Base-by-base conservation (phyloP, 2,888 invertebrate genomes). In the Tetranychus truncatus region DNA sequence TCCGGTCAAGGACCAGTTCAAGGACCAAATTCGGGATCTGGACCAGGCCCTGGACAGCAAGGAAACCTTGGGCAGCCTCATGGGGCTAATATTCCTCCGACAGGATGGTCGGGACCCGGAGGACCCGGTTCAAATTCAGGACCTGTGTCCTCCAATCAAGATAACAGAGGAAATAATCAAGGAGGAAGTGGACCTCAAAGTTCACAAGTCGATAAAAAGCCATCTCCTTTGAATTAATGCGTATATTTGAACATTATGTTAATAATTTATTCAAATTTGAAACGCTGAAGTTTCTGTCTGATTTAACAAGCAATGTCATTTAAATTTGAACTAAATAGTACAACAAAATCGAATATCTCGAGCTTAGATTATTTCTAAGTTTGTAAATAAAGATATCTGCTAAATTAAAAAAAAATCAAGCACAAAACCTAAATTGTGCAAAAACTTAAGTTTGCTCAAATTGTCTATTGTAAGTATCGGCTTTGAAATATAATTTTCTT, bases 181-280 rank as follows among this genome's bases (percentile, higher is more conserved):
- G 18, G 45, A 45, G 71, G 74, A 67, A 75, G 76, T 76, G 77
- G 76, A 73, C 77, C 78, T 75, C 78, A 77, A 66, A 74, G 76
- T 75, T 77, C 75, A 74, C 78, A 78, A 74, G 78, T 78, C 66
- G 79, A 79, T 66, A 78, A 77, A 75, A 79, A 79, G n/a, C 77
- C 76, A 45, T 78, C 78, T 20, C 78, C 78, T 20, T 55, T 55
- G 55, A 55, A 55, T 55, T 15, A 55, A 55, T 55, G 34, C 34
- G 34, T 34, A 34, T 34, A 66, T 20, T 66, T 66, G 66, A 18
- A 20, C 66, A 66, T 20, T n/a, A 66, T 66, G 66, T n/a, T 66
- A 20, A 66, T 66, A 66, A 20, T 20, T 66, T 66, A 66, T 66
- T 20, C 20, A 66, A 66, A 66, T n/a, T 66, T 66, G 18, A 66